Evolutionary conservation across 2,113 vertebrate genomes (phyloP).

Genomic region (Sander lucioperca): DNA sequence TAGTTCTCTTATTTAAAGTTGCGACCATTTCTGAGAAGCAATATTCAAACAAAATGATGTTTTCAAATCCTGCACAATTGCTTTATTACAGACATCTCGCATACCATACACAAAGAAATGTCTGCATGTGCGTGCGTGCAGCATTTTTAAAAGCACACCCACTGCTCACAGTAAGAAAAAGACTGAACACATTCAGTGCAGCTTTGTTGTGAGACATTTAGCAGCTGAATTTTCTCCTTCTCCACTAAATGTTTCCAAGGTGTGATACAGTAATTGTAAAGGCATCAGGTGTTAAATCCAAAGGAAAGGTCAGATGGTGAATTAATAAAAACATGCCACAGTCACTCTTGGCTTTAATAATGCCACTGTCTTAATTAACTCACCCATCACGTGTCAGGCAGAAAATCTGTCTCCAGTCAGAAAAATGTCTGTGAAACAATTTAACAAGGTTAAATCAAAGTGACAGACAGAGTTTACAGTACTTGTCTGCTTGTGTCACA

Average conservation of each 20-base stretch:
- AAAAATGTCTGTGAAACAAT: slow-evolving; percentile 52
- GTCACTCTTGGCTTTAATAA: slow-evolving; percentile 73
- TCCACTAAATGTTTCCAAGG: slow-evolving; percentile 21
- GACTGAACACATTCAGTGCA: slow-evolving; percentile 10
- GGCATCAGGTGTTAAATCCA: slow-evolving; percentile 69
- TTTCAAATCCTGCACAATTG: slow-evolving; percentile 54
- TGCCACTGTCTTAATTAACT: slow-evolving; percentile 79
- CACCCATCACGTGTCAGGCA: slow-evolving; percentile 52
- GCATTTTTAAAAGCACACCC: slow-evolving; percentile 20
- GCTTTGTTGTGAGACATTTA: slow-evolving; percentile 22
- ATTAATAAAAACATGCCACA: slow-evolving; percentile 75
- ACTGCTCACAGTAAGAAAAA: not conserved
- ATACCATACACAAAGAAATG: slow-evolving; percentile 4
- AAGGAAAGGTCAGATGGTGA: slow-evolving; percentile 74
- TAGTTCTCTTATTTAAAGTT: slow-evolving; percentile 64
- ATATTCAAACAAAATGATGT: slow-evolving; percentile 68
- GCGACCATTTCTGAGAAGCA: slow-evolving; percentile 58
- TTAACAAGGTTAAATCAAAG: slow-evolving; percentile 69
- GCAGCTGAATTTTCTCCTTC: slow-evolving; percentile 17
- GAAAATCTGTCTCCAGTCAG: slow-evolving; percentile 48
- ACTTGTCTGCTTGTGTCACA: slow-evolving; percentile 24
- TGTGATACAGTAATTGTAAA: slow-evolving; percentile 38
- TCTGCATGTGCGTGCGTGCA: not conserved
- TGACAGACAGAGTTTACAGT: slow-evolving; percentile 53
- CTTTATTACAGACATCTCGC: slow-evolving; percentile 46